Conservation (phyloP, 2,113 vertebrate species). For the Bettongia penicillata region DNA sequence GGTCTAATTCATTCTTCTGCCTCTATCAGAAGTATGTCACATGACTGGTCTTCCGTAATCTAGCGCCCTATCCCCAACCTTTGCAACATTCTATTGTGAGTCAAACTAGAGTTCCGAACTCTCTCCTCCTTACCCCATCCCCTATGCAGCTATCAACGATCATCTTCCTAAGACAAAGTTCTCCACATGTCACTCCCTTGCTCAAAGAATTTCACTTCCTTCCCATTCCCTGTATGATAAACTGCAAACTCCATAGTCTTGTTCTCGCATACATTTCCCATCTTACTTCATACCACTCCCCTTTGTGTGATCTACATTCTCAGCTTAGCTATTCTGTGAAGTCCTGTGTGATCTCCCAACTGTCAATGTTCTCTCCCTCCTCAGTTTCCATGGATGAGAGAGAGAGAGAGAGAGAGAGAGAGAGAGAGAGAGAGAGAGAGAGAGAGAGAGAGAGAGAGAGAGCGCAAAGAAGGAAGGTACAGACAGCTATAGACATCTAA, state of each 20-base stretch:
- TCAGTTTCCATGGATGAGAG: background rate
- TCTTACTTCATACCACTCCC: background rate
- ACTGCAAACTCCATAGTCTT: background rate
- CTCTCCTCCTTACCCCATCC: background rate
- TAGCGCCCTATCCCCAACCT: background rate
- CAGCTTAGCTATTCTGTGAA: background rate
- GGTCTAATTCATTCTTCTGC: background rate
- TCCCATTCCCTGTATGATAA: background rate
- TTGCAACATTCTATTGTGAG: background rate
- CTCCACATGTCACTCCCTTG: background rate
- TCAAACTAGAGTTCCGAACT: background rate
- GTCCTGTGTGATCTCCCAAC: background rate
- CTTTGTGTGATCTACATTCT: background rate
- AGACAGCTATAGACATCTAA: background rate
- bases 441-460: no score
- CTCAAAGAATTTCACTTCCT: background rate
- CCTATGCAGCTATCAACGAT: background rate
- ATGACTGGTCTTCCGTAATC: background rate
- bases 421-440: background rate
- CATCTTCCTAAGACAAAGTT: background rate
- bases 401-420: no score
- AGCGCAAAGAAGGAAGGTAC: background rate
- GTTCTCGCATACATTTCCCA: background rate
- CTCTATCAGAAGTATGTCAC: background rate
- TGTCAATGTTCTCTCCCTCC: background rate